Percentiles rank a stretch among this genome's conserved stretches.
phyloP scores from a whole-genome alignment of 2,797 vertebrate genomes.

The Miichthys miiuy region DNA sequence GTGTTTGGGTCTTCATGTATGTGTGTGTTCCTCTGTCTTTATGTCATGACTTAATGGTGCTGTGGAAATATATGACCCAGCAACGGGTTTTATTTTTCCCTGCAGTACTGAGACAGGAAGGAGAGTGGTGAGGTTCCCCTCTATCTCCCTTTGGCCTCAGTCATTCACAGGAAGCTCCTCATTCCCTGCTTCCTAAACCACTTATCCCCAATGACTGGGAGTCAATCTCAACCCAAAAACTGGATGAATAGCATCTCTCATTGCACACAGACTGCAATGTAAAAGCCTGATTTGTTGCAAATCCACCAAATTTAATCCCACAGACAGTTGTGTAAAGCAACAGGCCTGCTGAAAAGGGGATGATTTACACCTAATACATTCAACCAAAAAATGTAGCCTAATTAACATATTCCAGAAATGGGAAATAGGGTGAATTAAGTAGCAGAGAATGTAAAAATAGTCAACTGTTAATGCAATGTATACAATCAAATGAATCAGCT shows the following conservation, averaged over 20 bases:
- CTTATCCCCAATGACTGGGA: conserved; percentile 62
- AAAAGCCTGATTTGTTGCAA: conserved; percentile 49
- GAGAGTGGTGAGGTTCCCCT: conserved; percentile 45
- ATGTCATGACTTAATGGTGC: conserved; percentile 65
- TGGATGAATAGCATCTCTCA: conserved; percentile 68
- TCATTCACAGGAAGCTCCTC: conserved; percentile 70
- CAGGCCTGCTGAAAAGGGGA: conserved; percentile 33
- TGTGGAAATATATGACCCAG: conserved; percentile 69
- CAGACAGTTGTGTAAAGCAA: conserved; percentile 49
- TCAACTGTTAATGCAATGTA: conserved; percentile 13
- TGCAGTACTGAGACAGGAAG: conserved; percentile 63
- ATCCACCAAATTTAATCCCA: conserved; percentile 60
- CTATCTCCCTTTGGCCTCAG: conserved; percentile 65
- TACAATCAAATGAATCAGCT: conserved; percentile 2
- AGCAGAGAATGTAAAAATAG: conserved; percentile 6
- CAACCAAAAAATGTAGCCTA: conserved; percentile 16
- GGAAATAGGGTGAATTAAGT: conserved; percentile 16
- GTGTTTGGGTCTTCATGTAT: conserved; percentile 17
- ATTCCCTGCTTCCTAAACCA: conserved; percentile 71
- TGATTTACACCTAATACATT: conserved; percentile 26
- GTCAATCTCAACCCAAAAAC: conserved; percentile 61
- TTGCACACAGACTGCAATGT: conserved; percentile 53
- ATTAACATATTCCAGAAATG: conserved; percentile 9
- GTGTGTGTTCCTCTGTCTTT: conserved; percentile 49
- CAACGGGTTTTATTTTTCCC: conserved; percentile 66